Percentiles rank a stretch among this genome's conserved stretches.
phyloP scores from a whole-genome alignment of 2,113 vertebrate genomes.

The Phaethon lepturus region DNA sequence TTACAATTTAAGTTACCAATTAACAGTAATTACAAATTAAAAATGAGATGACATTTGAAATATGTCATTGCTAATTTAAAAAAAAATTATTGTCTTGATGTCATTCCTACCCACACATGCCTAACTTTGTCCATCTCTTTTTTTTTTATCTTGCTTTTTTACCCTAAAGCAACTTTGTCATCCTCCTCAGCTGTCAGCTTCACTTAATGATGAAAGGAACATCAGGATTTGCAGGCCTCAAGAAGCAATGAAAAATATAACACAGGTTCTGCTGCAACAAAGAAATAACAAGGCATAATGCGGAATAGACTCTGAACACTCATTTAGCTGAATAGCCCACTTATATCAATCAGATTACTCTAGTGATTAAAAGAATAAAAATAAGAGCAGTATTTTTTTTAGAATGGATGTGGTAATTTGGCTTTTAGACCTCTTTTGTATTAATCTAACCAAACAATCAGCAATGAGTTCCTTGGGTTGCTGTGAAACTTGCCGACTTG shows the following conservation, averaged over 20 bases:
- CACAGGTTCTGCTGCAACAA: not conserved
- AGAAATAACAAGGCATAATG: not conserved
- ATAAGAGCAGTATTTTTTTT: not conserved
- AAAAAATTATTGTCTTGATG: not conserved
- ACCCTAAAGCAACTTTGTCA: not conserved
- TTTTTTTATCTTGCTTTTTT: not conserved
- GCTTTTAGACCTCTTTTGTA: not conserved
- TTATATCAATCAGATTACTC: not conserved
- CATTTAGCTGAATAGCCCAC: not conserved
- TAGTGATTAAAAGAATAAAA: not conserved
- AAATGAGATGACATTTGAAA: slow-evolving; percentile 1
- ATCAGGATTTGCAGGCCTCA: not conserved
- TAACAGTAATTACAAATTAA: not conserved
- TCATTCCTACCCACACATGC: not conserved
- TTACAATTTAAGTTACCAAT: not conserved
- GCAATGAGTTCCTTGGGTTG: not conserved
- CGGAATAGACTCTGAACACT: not conserved
- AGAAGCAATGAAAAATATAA: not conserved
- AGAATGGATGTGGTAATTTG: not conserved
- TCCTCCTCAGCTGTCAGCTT: not conserved
- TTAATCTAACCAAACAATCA: not conserved
- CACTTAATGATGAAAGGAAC: not conserved
- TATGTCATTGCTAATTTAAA: not conserved
- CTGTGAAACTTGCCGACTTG: not conserved
- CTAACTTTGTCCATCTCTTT: not conserved